Evolutionary conservation across 2,888 invertebrate species (phyloP).

Genomic region (Blastobasis adustella): DNA sequence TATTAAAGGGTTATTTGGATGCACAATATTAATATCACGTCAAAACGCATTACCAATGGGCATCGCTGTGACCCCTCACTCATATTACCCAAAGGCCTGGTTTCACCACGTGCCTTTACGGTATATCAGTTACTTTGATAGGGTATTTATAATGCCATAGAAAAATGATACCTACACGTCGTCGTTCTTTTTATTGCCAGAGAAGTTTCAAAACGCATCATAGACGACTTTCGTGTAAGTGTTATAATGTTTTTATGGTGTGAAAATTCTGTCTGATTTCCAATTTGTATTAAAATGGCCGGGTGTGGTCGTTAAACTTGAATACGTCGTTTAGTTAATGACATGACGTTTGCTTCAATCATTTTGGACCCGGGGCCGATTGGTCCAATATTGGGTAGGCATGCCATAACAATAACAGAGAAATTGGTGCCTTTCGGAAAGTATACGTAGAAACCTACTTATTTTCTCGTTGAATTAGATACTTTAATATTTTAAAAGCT

Average conservation of each 20-base stretch:
- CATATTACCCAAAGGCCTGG: conserved; percentile 31
- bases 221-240: conserved; percentile 4
- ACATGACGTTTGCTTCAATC: background rate
- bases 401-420: no score
- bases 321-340: no score
- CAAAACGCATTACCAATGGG: conserved; percentile 6
- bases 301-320: no score
- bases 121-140: conserved; percentile 34
- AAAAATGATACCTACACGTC: conserved; percentile 29
- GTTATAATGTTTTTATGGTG: conserved; percentile 14
- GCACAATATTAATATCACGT: conserved; percentile 9
- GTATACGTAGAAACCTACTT: no score
- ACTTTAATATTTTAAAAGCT: no score
- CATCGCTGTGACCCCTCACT: conserved; percentile 13
- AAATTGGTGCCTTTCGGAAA: no score
- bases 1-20: conserved; percentile 3
- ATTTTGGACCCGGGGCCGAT: background rate
- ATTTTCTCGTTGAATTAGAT: no score
- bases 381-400: no score
- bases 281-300: background rate
- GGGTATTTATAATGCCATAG: conserved; percentile 37
- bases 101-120: conserved; percentile 11
- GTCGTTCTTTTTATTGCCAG: conserved; percentile 8
- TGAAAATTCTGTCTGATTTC: conserved; percentile 15
- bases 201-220: conserved; percentile 1